phyloP scores from a whole-genome alignment of 2,888 invertebrate genomes.

The Synanthedon tipuliformis region DNA sequence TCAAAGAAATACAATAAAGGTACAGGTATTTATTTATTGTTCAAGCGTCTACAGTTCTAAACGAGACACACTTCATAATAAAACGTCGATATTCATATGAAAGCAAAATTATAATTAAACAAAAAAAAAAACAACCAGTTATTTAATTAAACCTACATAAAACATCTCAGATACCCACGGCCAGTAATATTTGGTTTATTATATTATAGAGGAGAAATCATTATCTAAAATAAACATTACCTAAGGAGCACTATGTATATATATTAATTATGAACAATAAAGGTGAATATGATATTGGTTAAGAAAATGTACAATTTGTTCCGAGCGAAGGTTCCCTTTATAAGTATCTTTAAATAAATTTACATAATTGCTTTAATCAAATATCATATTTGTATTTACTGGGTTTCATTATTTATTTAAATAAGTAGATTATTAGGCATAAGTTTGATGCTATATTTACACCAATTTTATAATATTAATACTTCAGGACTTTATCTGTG shows the following conservation, averaged over 20 bases:
- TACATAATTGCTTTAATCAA: too few species aligned
- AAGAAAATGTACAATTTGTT: too few species aligned
- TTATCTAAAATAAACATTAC: slow-evolving; percentile 14
- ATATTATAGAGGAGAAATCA: slow-evolving; percentile 5
- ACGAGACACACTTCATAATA: slow-evolving; percentile 48
- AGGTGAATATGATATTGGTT: not conserved
- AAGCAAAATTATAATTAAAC: slow-evolving; percentile 36
- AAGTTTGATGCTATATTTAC: too few species aligned
- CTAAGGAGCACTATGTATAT: slow-evolving; percentile 14
- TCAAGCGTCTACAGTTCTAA: slow-evolving; percentile 64
- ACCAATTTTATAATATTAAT: too few species aligned
- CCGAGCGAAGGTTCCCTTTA: too few species aligned
- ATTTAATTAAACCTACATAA: slow-evolving; percentile 25
- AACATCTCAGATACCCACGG: slow-evolving; percentile 40
- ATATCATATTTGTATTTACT: too few species aligned
- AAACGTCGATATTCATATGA: slow-evolving; percentile 34
- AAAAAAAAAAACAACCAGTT: slow-evolving; percentile 35
- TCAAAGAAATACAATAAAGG: slow-evolving; percentile 33
- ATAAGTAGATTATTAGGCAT: too few species aligned
- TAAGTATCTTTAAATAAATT: too few species aligned
- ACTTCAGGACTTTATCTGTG: too few species aligned
- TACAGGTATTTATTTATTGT: slow-evolving; percentile 64
- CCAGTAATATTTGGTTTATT: slow-evolving; percentile 43
- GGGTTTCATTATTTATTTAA: too few species aligned
- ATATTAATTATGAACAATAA: slow-evolving; percentile 1